Conservation (phyloP, 1,140 invertebrate species). For the Plectus sambesii region DNA sequence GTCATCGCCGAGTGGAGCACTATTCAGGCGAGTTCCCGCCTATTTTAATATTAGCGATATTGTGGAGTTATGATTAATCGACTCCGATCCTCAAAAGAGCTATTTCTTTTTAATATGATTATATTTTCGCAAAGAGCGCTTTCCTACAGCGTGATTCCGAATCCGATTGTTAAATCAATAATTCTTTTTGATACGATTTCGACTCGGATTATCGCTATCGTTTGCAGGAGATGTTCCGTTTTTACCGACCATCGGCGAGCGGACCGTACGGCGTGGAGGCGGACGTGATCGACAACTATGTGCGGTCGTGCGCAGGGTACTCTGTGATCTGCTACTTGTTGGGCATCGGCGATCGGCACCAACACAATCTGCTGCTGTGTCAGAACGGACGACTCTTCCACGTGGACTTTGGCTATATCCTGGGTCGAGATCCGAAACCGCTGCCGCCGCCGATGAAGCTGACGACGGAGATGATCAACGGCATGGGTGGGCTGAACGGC, state of each 20-base stretch:
- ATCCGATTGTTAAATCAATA: slow-evolving; percentile 14
- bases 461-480: slow-evolving; percentile 97
- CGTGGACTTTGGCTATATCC: slow-evolving; percentile 97
- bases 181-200: slow-evolving; percentile 15
- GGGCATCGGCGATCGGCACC: slow-evolving; percentile 91
- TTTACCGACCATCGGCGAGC: slow-evolving; percentile 71
- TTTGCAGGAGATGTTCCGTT: slow-evolving; percentile 58
- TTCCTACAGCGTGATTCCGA: background rate
- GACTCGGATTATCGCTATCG: no score
- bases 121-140: no score
- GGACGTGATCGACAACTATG: slow-evolving; percentile 94
- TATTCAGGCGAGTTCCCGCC: slow-evolving; percentile 19
- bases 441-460: slow-evolving; percentile 96
- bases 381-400: slow-evolving; percentile 75
- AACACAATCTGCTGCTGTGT: slow-evolving; percentile 74
- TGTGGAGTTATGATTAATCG: background rate
- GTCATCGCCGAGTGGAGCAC: slow-evolving; percentile 23
- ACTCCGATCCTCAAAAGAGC: background rate
- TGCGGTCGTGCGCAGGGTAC: slow-evolving; percentile 88
- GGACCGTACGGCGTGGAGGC: slow-evolving; percentile 76
- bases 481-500: slow-evolving; percentile 84
- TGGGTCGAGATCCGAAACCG: slow-evolving; percentile 94
- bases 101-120: no score
- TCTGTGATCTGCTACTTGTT: slow-evolving; percentile 95
- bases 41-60: background rate